These are phyloP conservation scores for Chromobotia macracanthus DNA, from an alignment of 2,797 vertebrate genomes.

Conservation along the genomic window DNA sequence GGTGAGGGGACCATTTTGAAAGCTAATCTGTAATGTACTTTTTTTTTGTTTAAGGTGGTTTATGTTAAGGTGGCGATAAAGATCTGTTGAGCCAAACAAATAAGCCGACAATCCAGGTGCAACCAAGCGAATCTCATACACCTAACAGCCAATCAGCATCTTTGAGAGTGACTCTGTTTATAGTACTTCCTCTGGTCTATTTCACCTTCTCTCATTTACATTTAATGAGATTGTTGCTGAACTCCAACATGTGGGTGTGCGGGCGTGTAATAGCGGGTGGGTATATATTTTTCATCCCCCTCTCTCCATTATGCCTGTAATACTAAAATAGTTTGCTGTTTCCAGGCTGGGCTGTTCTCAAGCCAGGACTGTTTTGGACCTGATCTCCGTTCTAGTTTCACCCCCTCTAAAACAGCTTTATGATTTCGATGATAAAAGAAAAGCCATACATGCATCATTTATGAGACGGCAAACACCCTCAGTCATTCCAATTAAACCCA, in stretches of 20 bases:
- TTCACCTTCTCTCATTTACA: slow-evolving; percentile 25
- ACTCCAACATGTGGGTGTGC: slow-evolving; percentile 12
- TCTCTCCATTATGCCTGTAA: slow-evolving; percentile 45
- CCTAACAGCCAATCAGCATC: not conserved
- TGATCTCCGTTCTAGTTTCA: slow-evolving; percentile 57
- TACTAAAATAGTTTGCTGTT: slow-evolving; percentile 54
- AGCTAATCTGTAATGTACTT: too few species aligned
- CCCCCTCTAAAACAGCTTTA: slow-evolving; percentile 70
- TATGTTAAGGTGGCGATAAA: not conserved
- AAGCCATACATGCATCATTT: slow-evolving; percentile 74
- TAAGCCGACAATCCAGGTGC: slow-evolving; percentile 43
- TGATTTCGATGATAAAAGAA: slow-evolving; percentile 80
- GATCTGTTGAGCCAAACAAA: not conserved
- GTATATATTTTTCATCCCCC: slow-evolving; percentile 35
- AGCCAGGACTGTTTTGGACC: slow-evolving; percentile 21
- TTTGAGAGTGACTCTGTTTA: not conserved
- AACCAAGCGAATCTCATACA: slow-evolving; percentile 40
- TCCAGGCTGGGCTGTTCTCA: slow-evolving; percentile 10
- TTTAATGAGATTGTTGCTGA: slow-evolving; percentile 36
- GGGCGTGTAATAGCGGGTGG: slow-evolving; percentile 2
- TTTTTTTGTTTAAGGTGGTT: too few species aligned
- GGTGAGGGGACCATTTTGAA: too few species aligned
- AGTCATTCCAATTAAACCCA: slow-evolving; percentile 75
- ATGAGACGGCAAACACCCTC: slow-evolving; percentile 70
- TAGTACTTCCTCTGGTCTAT: not conserved